Evolutionary conservation across 2,797 vertebrate genomes (phyloP), one percentile per base, ranked within the genome.

Genomic region (Xerus rutilus): DNA sequence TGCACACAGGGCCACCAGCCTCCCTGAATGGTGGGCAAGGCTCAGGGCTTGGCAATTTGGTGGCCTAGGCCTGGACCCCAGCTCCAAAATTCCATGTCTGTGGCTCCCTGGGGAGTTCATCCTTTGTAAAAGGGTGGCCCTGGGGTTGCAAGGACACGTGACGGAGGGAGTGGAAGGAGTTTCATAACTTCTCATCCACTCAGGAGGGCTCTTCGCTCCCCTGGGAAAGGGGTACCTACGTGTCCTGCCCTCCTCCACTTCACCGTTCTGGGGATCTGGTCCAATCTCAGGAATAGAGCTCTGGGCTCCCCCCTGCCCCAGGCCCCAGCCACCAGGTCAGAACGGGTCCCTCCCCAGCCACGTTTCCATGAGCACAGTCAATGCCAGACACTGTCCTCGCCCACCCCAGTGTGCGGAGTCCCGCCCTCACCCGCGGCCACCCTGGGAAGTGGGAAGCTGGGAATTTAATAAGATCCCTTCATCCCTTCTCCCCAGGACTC

Each of bases 381-480:
- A 39, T 85, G 89, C 89, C 89, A 89, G 94, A 83, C 64, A 28
- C 74, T 45, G 77, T 83, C 73, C 52, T 39, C 86, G 30, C 43
- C 72, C 28, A 4, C 78, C n/a, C 74, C 28, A 5, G 59, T 21
- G 59, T 25, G 79, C 70, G 2, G 79, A 92, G 94, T 83, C 81
- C 92, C 54, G 32, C 83, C 88, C 83, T 94, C 65, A 23, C 83
- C 82, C 83, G 5, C 6, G 5, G 84, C 94, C 77, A 94, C 96
- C 96, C 96, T 52, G 30, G 92, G 96, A 90, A 97, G 82, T 12
- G 25, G 96, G 93, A 94, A 94, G 96, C 96, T 93, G 91, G 95
- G 97, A 96, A 95, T 98, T 98, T 97, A 98, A 98, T 98, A 94
- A 98, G 97, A 96, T 86, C 95, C 96, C 95, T 96, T 97, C 96